A percentile compares a stretch with the other conserved stretches of the same genome.
Conservation (phyloP, 1,140 invertebrate species). For the Hormaphis cornu region DNA sequence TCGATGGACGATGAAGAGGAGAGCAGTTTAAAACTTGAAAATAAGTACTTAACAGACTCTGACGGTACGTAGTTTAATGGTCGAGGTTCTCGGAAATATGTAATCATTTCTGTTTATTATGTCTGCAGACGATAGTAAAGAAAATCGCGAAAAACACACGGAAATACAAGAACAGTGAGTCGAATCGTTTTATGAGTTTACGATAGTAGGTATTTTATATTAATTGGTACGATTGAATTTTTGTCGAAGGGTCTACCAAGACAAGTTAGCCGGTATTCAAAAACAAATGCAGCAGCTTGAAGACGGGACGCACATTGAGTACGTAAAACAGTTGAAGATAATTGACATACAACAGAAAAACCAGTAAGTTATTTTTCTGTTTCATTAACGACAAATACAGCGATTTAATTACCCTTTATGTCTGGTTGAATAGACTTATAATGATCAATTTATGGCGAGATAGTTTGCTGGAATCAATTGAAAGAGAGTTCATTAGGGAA, state of each 20-base stretch:
- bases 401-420: neutral
- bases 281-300: slow-evolving; percentile 81
- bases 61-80: neutral
- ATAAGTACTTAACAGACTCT: neutral
- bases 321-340: slow-evolving; percentile 67
- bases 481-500: slow-evolving; percentile 77
- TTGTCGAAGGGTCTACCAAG: slow-evolving; percentile 66
- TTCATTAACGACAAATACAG: neutral
- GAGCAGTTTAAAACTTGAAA: neutral
- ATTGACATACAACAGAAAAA: slow-evolving; percentile 74
- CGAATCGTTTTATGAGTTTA: too few relatives aligned
- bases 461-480: slow-evolving; percentile 74
- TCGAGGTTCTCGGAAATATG: neutral
- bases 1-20: slow-evolving; percentile 9
- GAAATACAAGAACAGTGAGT: slow-evolving; percentile 23
- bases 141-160: slow-evolving; percentile 17
- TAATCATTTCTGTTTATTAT: neutral
- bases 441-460: slow-evolving; percentile 76
- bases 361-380: slow-evolving; percentile 42
- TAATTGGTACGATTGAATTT: too few relatives aligned
- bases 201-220: neutral
- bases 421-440: slow-evolving; percentile 47
- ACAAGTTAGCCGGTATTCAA: slow-evolving; percentile 80
- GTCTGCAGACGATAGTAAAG: neutral
- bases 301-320: slow-evolving; percentile 78